A percentile compares a stretch with the other conserved stretches of the same genome.
Evolutionary conservation across 2,113 vertebrate genomes (phyloP).

Genomic region (Oryzias javanicus): DNA sequence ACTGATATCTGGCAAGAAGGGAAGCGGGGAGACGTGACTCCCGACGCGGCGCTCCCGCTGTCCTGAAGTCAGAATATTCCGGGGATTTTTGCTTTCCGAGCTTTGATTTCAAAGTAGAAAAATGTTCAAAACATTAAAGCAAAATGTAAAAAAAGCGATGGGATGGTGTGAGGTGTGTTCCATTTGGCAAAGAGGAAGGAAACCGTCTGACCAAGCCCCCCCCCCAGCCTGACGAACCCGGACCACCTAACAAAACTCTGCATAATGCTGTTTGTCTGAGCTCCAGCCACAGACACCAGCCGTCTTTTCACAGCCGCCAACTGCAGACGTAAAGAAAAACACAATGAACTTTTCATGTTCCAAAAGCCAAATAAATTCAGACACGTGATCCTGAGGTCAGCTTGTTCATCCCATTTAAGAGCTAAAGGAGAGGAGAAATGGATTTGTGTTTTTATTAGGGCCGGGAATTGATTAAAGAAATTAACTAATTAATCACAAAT

Average conservation of each 20-base stretch:
- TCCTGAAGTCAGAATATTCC: not conserved
- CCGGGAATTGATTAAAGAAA: too few species aligned
- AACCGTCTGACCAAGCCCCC: slow-evolving; percentile 26
- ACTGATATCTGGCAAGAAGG: slow-evolving; percentile 6
- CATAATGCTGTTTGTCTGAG: slow-evolving; percentile 39
- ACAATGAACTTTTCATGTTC: slow-evolving; percentile 1
- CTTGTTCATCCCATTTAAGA: too few species aligned
- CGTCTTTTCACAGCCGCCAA: slow-evolving; percentile 8
- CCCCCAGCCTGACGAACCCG: slow-evolving; percentile 16
- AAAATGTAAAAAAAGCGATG: slow-evolving; percentile 1
- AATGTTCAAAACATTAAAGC: not conserved
- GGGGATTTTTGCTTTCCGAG: too few species aligned
- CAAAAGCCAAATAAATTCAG: not conserved
- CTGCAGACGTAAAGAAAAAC: slow-evolving; percentile 3
- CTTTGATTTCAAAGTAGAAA: not conserved
- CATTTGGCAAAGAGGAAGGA: slow-evolving; percentile 51
- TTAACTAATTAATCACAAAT: too few species aligned
- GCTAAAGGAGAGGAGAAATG: too few species aligned
- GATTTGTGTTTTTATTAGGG: too few species aligned
- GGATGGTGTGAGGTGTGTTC: slow-evolving; percentile 41
- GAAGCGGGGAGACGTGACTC: slow-evolving; percentile 26
- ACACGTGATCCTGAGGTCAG: not conserved
- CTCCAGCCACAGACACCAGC: slow-evolving; percentile 20
- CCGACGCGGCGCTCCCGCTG: slow-evolving; percentile 8
- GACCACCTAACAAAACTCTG: slow-evolving; percentile 63